Base-by-base conservation (phyloP, 2,888 invertebrate genomes). In the Lucinisca nassula region DNA sequence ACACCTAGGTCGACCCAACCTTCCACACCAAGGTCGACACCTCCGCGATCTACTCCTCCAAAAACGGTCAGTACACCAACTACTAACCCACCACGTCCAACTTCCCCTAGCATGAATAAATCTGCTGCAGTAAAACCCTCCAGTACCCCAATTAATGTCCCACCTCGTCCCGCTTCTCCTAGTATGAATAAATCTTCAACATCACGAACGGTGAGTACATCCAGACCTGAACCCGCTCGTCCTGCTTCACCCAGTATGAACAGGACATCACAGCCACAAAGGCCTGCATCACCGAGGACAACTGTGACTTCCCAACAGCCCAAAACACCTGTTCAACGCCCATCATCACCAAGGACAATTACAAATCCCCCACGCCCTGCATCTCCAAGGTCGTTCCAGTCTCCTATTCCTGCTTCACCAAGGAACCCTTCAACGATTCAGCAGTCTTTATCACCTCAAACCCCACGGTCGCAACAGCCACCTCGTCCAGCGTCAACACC, bases 401-500 rank as follows among this genome's bases (percentile, higher is more conserved):
- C 78, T 0, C 55, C 81, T 21, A 37, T 77, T 30, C 84, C 84
- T 6, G 73, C 84, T 10, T 84, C 84, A n/a, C 84, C 84, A 8
- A 32, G 61, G 30, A 51, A 83, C 14, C 67, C 88, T 37, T 70
- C 83, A 24, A 73, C 89, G 6, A 21, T 79, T 14, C 38, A 80
- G 35, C 80, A 86, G 14, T 55, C 83, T 27, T 87, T 85, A 14
- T 80, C 88, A 35, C 49, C 83, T 81, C 14, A 84, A 74, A 73
- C 84, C 84, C 21, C 77, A 78, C 35, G 78, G 45, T 37, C 45
- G n/a, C 14, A 30, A 1, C 74, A 82, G 37, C 80, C 81, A 37
- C 55, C 74, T 8, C 51, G 92, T 17, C 89, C 85, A 6, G 84
- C 58, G 1, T 90, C 90, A 32, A 88, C 88, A n/a, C 92, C 88